Evolutionary conservation across 2,797 vertebrate species (phyloP), one percentile per base, ranked within the genome.

Genomic region (Pelodytes ibericus): DNA sequence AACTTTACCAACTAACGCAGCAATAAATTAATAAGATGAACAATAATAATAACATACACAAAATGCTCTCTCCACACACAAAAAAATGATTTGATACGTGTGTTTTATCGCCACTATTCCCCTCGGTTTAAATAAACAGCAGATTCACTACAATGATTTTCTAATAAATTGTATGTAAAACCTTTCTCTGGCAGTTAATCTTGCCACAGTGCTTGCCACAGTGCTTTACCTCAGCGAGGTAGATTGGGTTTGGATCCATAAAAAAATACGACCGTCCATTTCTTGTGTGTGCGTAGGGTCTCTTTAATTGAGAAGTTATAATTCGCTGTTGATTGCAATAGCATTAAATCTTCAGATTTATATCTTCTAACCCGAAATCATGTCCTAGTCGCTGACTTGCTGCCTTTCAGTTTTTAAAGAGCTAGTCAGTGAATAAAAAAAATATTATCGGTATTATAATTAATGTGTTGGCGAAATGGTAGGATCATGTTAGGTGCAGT

Each of bases 271-370:
- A 51, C 69, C 51, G 59, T 77, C 72, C 66, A 72, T 77, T 66
- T 65, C 58, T 33, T 60, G 18, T 44, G 51, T 72, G 49, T 39
- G 51, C 27, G n/a, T n/a, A 36, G 44, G 62, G 59, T 41, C 39
- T 77, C 69, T 51, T 71, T 77, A 77, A 77, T 71, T 77, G 75
- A 71, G 66, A 77, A 71, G 49, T 70, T 70, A 71, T 53, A 59
- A 72, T 66, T 77, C 60, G 68, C 68, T 47, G 8, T 29, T 30
- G 39, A 61, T 29, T 3, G 27, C 62, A 36, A 22, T 31, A 33
- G 29, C 51, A 72, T 77, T 44, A 72, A 77, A 72, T 72, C 75
- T 72, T 44, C 25, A 59, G 60, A 77, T 77, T 77, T 77, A 77
- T 53, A 66, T 60, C 69, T 25, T 7, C 4, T 15, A n/a, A n/a